These are phyloP conservation scores for Acleris emargana DNA, from an alignment of 2,888 invertebrate species.

Conservation along the genomic window DNA sequence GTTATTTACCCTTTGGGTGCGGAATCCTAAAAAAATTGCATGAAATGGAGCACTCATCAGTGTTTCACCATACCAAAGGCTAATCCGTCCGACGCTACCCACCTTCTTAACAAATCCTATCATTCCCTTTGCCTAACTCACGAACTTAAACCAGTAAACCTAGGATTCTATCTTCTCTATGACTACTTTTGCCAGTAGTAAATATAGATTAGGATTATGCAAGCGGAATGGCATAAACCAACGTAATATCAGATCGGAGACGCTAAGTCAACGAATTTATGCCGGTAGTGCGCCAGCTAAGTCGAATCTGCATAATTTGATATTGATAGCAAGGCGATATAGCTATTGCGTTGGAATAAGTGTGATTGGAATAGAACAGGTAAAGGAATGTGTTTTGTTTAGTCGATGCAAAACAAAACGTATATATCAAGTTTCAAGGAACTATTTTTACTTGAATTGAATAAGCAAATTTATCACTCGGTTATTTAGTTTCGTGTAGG, in stretches of 20 bases:
- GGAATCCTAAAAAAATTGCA: too few relatives aligned
- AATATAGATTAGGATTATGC: slow-evolving; percentile 31
- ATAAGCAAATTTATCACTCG: too few relatives aligned
- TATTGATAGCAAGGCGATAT: slow-evolving; percentile 48
- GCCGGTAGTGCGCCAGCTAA: slow-evolving; percentile 5
- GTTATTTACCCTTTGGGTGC: too few relatives aligned
- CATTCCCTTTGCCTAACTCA: neutral
- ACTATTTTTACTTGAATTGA: too few relatives aligned
- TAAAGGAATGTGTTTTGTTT: neutral
- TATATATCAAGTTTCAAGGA: too few relatives aligned
- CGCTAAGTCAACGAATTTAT: slow-evolving; percentile 33
- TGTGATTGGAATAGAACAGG: neutral
- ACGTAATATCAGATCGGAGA: slow-evolving; percentile 29
- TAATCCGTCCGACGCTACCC: neutral
- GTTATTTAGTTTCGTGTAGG: too few relatives aligned
- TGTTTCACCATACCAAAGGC: too few relatives aligned
- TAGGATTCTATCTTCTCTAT: neutral
- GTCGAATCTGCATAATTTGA: slow-evolving; percentile 57
- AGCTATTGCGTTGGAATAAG: slow-evolving; percentile 1
- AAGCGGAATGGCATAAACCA: slow-evolving; percentile 21
- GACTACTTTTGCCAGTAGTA: slow-evolving; percentile 11
- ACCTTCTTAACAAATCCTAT: neutral
- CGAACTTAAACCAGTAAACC: neutral
- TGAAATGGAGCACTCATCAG: too few relatives aligned
- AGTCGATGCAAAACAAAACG: too few relatives aligned